Base-by-base conservation (phyloP, 2,113 vertebrate genomes). In the Ceyx margarethae region DNA sequence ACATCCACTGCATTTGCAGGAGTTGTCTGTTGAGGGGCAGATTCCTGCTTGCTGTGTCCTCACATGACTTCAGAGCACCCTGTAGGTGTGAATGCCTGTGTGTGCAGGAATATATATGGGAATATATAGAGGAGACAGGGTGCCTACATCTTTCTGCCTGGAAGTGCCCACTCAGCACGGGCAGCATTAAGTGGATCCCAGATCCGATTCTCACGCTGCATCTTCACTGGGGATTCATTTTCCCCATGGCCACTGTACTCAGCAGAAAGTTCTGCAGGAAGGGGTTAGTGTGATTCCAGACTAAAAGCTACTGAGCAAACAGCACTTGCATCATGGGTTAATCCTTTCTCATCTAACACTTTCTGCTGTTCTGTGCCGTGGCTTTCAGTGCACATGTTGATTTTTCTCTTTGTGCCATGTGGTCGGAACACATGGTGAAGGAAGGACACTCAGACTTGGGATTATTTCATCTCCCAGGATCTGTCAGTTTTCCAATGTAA, bases 91-190 rank as follows among this genome's bases (percentile, higher is more conserved):
- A 94, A 85, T 28, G 71, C 66, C 68, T 85, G 37, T 37, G 37
- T 37, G 37, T 37, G 37, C 37, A 37, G 37, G 10, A 10, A 37
- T 37, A 37, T 37, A 37, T 37, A 37, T 37, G 37, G 37, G 37
- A 10, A 37, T 37, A 37, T 37, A 37, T 37, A 37, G 10, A 37
- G 56, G 73, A 94, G 53, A 75, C 12, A 20, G 14, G 29, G 45
- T 88, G 79, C 80, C 78, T 77, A 87, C 76, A n/a, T 81, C 45
- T 57, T 81, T 82, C 50, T 82, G 94, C 57, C 65, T 91, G 80
- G 61, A 91, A 90, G 26, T 57, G 18, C 74, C 83, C 53, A 69
- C 35, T 64, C 40, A 1, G 10, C 21, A 5, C n/a, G 72, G 54
- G 66, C 8, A 71, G 68, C 50, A 85, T 80, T 73, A 92, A 62